Conservation (phyloP, 2,888 invertebrate species). For the Apodemia arnacis region DNA sequence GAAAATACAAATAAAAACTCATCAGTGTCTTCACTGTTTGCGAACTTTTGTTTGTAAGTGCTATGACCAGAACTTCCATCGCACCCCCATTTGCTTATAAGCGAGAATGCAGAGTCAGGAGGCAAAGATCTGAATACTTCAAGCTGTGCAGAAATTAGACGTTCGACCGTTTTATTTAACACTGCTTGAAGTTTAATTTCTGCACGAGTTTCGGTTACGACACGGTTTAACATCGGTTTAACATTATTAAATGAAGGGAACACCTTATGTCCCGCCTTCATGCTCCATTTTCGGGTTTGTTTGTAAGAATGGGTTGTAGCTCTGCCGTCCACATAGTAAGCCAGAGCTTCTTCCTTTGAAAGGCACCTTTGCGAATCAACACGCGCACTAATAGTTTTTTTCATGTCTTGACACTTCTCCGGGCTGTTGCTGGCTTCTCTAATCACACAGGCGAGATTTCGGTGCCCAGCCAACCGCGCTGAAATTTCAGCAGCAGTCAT, state of each 20-base stretch:
- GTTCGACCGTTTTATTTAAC: not conserved
- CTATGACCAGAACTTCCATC: not conserved
- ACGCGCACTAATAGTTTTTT: too few relatives aligned
- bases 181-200: not conserved
- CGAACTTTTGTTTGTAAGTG: not conserved
- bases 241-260: too few relatives aligned
- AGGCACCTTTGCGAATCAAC: too few relatives aligned
- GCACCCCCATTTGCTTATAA: not conserved
- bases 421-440: too few relatives aligned
- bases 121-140: not conserved
- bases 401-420: too few relatives aligned
- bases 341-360: too few relatives aligned
- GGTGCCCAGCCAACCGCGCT: too few relatives aligned
- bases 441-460: too few relatives aligned
- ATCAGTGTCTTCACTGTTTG: not conserved
- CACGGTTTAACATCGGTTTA: too few relatives aligned
- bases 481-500: too few relatives aligned
- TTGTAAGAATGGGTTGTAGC: not conserved
- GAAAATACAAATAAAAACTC: not conserved
- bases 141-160: not conserved
- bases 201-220: too few relatives aligned
- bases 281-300: not conserved
- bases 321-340: too few relatives aligned
- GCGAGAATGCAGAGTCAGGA: not conserved
- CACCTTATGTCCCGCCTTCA: not conserved